A percentile compares a stretch with the other conserved stretches of the same genome.
These are phyloP conservation scores for Pissodes strobi DNA, from an alignment of 1,140 invertebrate species.

Conservation along the genomic window DNA sequence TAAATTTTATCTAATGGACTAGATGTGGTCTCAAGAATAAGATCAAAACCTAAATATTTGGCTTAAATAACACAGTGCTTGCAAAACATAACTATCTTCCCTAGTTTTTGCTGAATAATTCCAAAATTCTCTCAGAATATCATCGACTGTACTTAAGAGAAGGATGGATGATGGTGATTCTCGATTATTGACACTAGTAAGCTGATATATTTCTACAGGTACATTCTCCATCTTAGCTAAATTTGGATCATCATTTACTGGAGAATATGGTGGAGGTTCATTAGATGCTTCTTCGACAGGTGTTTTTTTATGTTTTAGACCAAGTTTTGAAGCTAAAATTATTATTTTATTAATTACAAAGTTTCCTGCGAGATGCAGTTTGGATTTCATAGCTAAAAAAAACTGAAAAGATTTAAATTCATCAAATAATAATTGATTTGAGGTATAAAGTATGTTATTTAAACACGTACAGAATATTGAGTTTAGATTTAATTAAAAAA, in stretches of 20 bases:
- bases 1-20: too few relatives aligned
- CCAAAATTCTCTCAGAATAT: slow-evolving; percentile 42
- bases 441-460: slow-evolving; percentile 17
- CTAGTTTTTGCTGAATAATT: slow-evolving; percentile 19
- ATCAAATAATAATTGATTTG: too few relatives aligned
- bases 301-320: slow-evolving; percentile 25
- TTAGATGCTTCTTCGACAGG: slow-evolving; percentile 1
- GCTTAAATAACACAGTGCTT: slow-evolving; percentile 34
- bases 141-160: slow-evolving; percentile 34
- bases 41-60: slow-evolving; percentile 28
- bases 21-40: too few relatives aligned
- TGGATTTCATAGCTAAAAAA: too few relatives aligned
- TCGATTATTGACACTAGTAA: background rate
- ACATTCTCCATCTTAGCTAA: slow-evolving; percentile 7
- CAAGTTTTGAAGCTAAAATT: slow-evolving; percentile 39
- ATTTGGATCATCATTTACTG: slow-evolving; percentile 27
- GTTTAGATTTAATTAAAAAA: too few relatives aligned
- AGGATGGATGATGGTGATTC: slow-evolving; percentile 18
- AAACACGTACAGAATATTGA: too few relatives aligned
- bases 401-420: too few relatives aligned
- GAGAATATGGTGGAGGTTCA: slow-evolving; percentile 25
- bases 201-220: slow-evolving; percentile 18
- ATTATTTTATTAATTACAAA: too few relatives aligned
- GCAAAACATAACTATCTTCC: slow-evolving; percentile 31
- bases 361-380: too few relatives aligned